Evolutionary conservation across 2,113 vertebrate species (phyloP).

Genomic region (Microtus pennsylvanicus): DNA sequence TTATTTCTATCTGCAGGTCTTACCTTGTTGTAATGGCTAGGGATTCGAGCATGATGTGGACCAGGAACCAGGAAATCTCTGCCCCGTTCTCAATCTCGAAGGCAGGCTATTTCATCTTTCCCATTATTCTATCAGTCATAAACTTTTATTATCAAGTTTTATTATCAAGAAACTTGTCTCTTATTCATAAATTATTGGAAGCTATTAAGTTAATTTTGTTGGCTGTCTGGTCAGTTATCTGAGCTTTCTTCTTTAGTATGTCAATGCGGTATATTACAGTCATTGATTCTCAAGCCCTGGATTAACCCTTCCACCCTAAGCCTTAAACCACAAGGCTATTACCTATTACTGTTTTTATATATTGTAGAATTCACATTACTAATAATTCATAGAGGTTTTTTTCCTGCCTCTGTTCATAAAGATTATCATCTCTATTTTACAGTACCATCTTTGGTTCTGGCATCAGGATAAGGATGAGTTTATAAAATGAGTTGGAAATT

Average conservation of each 20-base stretch:
- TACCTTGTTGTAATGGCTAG: not conserved
- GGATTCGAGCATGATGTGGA: not conserved
- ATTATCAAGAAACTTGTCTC: not conserved
- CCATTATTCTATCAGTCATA: too few relatives aligned
- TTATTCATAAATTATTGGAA: not conserved
- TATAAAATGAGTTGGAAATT: not conserved
- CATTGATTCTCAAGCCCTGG: conserved; percentile 23
- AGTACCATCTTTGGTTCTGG: not conserved
- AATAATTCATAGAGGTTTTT: not conserved
- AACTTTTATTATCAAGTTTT: not conserved
- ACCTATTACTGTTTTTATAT: conserved; percentile 4
- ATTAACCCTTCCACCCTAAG: not conserved
- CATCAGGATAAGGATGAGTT: not conserved
- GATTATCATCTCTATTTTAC: not conserved
- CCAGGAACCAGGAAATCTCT: not conserved
- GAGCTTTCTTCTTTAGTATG: not conserved
- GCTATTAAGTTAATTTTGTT: not conserved
- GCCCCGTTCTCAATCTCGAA: not conserved
- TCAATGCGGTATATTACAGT: not conserved
- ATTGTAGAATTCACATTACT: conserved; percentile 1
- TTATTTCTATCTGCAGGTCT: not conserved
- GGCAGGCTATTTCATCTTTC: not conserved
- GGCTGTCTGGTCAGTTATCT: not conserved
- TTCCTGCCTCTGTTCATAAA: not conserved
- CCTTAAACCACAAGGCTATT: not conserved